Base-by-base conservation (phyloP, 2,113 vertebrate genomes). In the Gambusia affinis region DNA sequence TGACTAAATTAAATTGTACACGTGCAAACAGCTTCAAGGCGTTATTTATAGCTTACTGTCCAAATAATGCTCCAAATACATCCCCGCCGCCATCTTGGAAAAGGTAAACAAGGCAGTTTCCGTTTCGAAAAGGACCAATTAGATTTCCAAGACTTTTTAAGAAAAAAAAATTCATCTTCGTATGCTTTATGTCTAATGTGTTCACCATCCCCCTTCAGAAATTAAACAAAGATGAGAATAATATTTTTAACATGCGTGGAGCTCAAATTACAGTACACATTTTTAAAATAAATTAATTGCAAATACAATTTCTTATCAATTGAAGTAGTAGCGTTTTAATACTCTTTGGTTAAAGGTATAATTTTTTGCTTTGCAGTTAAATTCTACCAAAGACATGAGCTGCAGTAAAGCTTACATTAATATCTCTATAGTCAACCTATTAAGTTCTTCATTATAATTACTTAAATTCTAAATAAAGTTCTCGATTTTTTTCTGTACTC, bases 51-150 rank as follows among this genome's bases (percentile, higher is more conserved):
- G 81, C 94, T 91, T 91, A 95, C 94, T 95, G 85, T 95, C 94
- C 83, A 95, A 88, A 89, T 95, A 95, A 87, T 95, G 94, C 78
- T 95, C 94, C 90, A 95, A 89, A 82, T 95, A 95, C 92, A 95
- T 94, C 85, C 94, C 94, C 71, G 93, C 94, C 90, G 94, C 94
- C 94, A 95, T 95, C 89, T 92, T 94, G 87, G 87, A 91, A 88
- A 92, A 92, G 85, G 90, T 93, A 93, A 94, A 94, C 89, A 93
- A 93, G 82, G 80, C 86, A 85, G 88, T 80, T 93, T 94, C 93
- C 93, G 91, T 87, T 73, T 28, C 28, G 33, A 64, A 63, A 76
- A 17, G 39, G 54, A 66, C 0, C 7, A 6, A 67, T 60, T 42
- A 61, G 81, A 91, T 89, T 91, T 47, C 1, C 44, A 3, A 19